Percentiles rank a stretch among this genome's conserved stretches.
phyloP scores from a whole-genome alignment of 1,140 invertebrate species.

The Luehdorfia chinensis region DNA sequence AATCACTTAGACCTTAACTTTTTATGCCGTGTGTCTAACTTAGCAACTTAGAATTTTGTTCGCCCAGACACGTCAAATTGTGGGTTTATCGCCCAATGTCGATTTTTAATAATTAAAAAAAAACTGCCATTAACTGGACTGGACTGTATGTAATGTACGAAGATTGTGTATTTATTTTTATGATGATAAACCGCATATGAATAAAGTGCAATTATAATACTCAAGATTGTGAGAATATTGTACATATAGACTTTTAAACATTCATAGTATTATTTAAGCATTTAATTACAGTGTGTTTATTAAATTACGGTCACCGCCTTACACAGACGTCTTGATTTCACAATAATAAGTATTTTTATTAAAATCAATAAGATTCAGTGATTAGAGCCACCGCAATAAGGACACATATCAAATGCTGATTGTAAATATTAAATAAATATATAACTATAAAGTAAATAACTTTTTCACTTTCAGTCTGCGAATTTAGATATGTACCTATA shows the following conservation, averaged over 20 bases:
- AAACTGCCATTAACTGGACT: slow-evolving; percentile 29
- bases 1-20: no score
- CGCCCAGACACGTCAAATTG: no score
- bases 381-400: slow-evolving; percentile 32
- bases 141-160: slow-evolving; percentile 16
- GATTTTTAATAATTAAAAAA: no score
- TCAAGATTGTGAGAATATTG: slow-evolving; percentile 71
- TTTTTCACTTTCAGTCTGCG: slow-evolving; percentile 20
- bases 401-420: slow-evolving; percentile 42
- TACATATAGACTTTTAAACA: slow-evolving; percentile 56
- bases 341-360: slow-evolving; percentile 15
- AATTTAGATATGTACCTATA: slow-evolving; percentile 20
- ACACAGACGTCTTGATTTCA: no score
- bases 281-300: slow-evolving; percentile 35
- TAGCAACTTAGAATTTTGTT: no score
- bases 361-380: slow-evolving; percentile 11
- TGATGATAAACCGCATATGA: slow-evolving; percentile 51
- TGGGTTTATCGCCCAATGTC: no score
- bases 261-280: slow-evolving; percentile 56
- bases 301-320: no score
- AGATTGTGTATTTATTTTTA: slow-evolving; percentile 58
- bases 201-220: slow-evolving; percentile 77
- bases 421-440: slow-evolving; percentile 36
- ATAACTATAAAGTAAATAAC: slow-evolving; percentile 13
- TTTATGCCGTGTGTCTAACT: no score